These are phyloP conservation scores for Silurus aristotelis DNA, from an alignment of 2,797 vertebrate genomes.

Conservation along the genomic window DNA sequence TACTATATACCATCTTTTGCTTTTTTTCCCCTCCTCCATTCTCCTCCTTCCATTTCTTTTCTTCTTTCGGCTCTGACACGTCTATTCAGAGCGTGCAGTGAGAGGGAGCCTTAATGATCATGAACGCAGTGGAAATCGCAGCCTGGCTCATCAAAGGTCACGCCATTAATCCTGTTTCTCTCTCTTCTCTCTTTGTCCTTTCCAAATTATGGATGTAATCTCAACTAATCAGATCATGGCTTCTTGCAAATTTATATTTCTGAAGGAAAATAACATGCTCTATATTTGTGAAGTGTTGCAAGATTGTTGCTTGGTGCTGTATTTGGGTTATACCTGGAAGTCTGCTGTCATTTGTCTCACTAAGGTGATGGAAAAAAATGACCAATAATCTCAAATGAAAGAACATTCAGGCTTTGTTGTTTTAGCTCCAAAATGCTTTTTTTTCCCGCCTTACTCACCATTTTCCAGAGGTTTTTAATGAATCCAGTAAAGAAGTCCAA, in stretches of 20 bases:
- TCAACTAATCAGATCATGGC: background rate
- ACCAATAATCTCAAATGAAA: background rate
- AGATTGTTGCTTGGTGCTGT: background rate
- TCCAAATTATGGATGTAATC: slow-evolving; percentile 3
- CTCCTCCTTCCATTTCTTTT: slow-evolving; percentile 2
- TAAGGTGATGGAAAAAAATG: background rate
- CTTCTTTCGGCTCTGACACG: slow-evolving; percentile 15
- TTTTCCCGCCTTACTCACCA: background rate
- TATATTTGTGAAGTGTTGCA: background rate
- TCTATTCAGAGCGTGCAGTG: slow-evolving; percentile 45
- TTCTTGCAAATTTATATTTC: background rate
- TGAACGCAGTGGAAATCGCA: slow-evolving; percentile 60
- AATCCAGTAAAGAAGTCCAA: too few species aligned
- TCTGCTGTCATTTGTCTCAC: background rate
- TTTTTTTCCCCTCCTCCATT: background rate
- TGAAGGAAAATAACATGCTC: background rate
- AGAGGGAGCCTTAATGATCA: slow-evolving; percentile 57
- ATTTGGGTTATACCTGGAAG: too few species aligned
- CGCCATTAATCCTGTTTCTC: slow-evolving; percentile 56
- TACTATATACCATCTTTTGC: background rate
- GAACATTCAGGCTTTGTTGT: background rate
- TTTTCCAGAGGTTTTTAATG: background rate
- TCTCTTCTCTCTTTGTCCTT: background rate
- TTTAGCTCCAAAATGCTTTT: background rate
- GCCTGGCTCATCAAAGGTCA: slow-evolving; percentile 61